phyloP scores from a whole-genome alignment of 1,140 invertebrate species.

The Plodia interpunctella region DNA sequence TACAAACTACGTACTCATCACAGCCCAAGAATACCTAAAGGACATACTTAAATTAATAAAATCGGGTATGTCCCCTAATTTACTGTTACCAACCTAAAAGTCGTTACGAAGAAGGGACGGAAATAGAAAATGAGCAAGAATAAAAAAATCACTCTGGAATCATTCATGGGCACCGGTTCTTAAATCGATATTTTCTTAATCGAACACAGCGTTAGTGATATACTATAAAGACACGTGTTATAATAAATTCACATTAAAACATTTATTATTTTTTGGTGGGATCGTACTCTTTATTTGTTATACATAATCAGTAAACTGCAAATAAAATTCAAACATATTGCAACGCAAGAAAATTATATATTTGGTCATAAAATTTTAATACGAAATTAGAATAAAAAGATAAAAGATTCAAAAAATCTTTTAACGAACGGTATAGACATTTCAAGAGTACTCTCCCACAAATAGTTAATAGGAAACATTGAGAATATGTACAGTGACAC shows the following conservation, averaged over 20 bases:
- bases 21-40: constrained; percentile 62
- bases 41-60: constrained; percentile 38
- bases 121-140: constrained; percentile 60
- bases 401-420: too few species aligned
- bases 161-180: neutral
- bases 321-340: too few species aligned
- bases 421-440: neutral
- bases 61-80: constrained; percentile 13
- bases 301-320: too few species aligned
- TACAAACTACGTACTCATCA: constrained; percentile 46
- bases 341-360: too few species aligned
- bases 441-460: constrained; percentile 2
- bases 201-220: constrained; percentile 54
- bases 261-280: constrained; percentile 22
- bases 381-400: too few species aligned
- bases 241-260: constrained; percentile 26
- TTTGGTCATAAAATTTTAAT: too few species aligned
- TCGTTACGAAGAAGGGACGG: constrained; percentile 44
- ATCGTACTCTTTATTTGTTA: constrained; percentile 6
- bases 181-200: constrained; percentile 14
- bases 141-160: constrained; percentile 22
- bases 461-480: constrained; percentile 26
- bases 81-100: constrained; percentile 24
- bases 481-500: constrained; percentile 48
- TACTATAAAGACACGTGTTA: constrained; percentile 18